Base-by-base conservation (phyloP, 2,888 invertebrate species). In the Listrodromus nycthemerus region DNA sequence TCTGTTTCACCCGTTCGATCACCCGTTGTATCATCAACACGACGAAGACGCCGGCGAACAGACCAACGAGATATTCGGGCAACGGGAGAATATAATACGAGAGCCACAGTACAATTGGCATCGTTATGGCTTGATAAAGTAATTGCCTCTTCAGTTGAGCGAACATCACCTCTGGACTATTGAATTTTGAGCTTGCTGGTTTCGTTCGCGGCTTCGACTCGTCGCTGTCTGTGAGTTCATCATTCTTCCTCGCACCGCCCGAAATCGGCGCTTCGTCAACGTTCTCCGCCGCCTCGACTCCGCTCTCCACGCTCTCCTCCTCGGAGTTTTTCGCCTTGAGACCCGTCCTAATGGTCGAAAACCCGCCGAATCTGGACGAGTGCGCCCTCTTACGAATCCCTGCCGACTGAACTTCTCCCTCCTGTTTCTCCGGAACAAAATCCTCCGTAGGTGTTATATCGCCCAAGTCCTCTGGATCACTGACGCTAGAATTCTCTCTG, bases 401-500 rank as follows among this genome's bases (percentile, higher is more conserved):
- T 0, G 89, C 73, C 5, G 87, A 79, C 0, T 87, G 69, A 19
- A 87, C 85, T n/a, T 89, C 89, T 30, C 85, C 89, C 3, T 89
- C 87, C 52, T 87, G 88, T 71, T 90, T 92, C 5, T 93, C 93
- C 1, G 82, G 86, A 3, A 73, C 67, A 13, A 77, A 86, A 52
- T 93, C 92, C 16, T 92, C 91, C 0, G 90, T 90, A 6, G 92
- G 92, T 3, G 91, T 92, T 5, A 86, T 76, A 33, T 92, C 91
- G 0, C 91, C 92, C 24, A 91, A 87, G 83, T 95, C 95, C 87
- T 95, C 95, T 0, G 96, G 96, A 91, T 96, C 96, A 67, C 96
- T 96, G 48, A 95, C 88, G 87, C 95, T 96, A 0, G 96, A 96
- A 91, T 95, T 96, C 33, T 96, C 95, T 89, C 95, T 95, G 86